A percentile compares a stretch with the other conserved stretches of the same genome.
Evolutionary conservation across 2,888 invertebrate species (phyloP).

Genomic region (Lepidocyrtoides sp.): DNA sequence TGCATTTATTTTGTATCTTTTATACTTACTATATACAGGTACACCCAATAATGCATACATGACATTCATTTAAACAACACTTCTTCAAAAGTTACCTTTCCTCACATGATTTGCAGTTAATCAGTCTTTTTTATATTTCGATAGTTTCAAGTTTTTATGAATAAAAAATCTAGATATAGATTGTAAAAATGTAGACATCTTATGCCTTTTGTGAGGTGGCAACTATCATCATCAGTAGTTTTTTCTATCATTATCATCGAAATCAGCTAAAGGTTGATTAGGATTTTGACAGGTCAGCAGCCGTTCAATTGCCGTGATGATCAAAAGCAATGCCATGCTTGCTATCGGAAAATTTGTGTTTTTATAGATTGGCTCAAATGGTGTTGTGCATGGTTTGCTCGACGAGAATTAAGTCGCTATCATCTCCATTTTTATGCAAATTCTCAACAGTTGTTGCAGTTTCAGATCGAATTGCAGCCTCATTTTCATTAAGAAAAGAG

Average conservation of each 20-base stretch:
- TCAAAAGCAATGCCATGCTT: slow-evolving; percentile 28
- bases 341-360: not conserved
- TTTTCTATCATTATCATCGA: slow-evolving; percentile 47
- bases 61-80: not conserved
- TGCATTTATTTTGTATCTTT: not conserved
- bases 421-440: slow-evolving; percentile 65
- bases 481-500: slow-evolving; percentile 52
- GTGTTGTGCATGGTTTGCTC: slow-evolving; percentile 25
- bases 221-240: slow-evolving; percentile 40
- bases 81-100: not conserved
- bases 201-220: slow-evolving; percentile 42
- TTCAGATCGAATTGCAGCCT: slow-evolving; percentile 38
- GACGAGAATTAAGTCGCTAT: slow-evolving; percentile 30
- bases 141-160: slow-evolving; percentile 56
- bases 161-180: slow-evolving; percentile 45
- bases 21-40: not conserved
- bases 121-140: not conserved
- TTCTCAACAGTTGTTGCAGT: not conserved
- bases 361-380: not conserved
- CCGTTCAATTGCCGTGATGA: slow-evolving; percentile 31
- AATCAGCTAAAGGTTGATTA: slow-evolving; percentile 66
- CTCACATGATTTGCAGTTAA: slow-evolving; percentile 5
- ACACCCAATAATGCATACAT: not conserved
- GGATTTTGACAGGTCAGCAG: slow-evolving; percentile 76
- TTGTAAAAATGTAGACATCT: not conserved